phyloP scores from a whole-genome alignment of 2,113 vertebrate genomes.

The Cacatua alba region DNA sequence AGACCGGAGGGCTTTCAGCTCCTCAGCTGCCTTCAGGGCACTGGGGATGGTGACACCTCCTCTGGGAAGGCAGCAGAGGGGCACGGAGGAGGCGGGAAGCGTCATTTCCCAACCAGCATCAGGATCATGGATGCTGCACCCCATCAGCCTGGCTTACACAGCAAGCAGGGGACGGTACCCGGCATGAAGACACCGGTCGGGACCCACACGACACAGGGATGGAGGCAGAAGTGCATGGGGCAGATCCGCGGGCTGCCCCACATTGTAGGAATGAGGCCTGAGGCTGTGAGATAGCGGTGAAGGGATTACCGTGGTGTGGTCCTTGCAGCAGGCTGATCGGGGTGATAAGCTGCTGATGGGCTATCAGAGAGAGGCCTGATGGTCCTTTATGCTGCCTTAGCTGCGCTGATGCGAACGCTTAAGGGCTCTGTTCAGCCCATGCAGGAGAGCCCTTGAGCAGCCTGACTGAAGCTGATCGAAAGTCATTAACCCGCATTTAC shows the following conservation, averaged over 20 bases:
- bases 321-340: neutral
- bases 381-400: neutral
- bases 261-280: neutral
- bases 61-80: neutral
- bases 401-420: neutral
- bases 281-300: neutral
- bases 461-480: neutral
- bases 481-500: neutral
- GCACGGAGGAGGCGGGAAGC: neutral
- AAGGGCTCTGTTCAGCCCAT: neutral
- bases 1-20: neutral
- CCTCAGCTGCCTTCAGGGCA: neutral
- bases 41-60: neutral
- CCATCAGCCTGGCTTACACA: neutral
- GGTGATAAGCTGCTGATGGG: neutral
- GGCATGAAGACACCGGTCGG: fast-evolving
- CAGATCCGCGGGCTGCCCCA: neutral
- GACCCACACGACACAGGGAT: fast-evolving
- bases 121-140: neutral
- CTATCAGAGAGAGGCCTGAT: neutral
- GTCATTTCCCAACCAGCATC: neutral
- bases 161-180: neutral
- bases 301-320: neutral
- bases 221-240: fast-evolving
- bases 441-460: neutral